Evolutionary conservation across 2,888 invertebrate genomes (phyloP).

Genomic region (Drosophila pullipes): DNA sequence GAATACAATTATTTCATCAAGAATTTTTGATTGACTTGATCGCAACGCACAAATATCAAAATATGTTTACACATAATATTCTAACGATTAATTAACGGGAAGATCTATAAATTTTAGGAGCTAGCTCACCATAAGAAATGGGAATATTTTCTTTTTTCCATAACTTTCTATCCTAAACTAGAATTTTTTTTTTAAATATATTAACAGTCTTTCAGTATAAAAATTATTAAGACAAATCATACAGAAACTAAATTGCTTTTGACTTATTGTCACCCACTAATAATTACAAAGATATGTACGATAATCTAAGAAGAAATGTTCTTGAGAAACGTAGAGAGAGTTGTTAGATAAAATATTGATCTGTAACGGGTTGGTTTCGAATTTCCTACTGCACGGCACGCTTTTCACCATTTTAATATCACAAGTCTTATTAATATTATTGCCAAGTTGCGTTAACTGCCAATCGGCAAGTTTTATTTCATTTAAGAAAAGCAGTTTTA

Average conservation of each 20-base stretch:
- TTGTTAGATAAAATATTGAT: not conserved
- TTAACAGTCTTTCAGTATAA: not conserved
- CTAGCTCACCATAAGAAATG: not conserved
- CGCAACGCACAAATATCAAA: not conserved
- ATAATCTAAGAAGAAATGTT: not conserved
- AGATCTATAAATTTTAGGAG: not conserved
- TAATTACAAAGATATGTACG: not conserved
- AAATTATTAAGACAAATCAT: not conserved
- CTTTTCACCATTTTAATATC: slow-evolving; percentile 5
- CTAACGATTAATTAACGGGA: no score
- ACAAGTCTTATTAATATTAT: not conserved
- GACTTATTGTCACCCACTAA: not conserved
- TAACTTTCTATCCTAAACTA: not conserved
- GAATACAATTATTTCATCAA: not conserved
- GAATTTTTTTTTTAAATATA: not conserved
- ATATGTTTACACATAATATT: not conserved
- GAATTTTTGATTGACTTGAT: not conserved
- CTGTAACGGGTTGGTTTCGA: slow-evolving; percentile 5
- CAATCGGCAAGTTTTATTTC: not conserved
- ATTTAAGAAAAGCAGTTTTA: not conserved
- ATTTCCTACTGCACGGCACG: slow-evolving; percentile 1
- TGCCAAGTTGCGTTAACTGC: not conserved
- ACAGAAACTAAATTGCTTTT: not conserved
- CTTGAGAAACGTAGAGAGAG: not conserved
- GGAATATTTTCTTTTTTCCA: not conserved